Conservation (phyloP, 2,113 vertebrate genomes). For the Aegithalos caudatus region DNA sequence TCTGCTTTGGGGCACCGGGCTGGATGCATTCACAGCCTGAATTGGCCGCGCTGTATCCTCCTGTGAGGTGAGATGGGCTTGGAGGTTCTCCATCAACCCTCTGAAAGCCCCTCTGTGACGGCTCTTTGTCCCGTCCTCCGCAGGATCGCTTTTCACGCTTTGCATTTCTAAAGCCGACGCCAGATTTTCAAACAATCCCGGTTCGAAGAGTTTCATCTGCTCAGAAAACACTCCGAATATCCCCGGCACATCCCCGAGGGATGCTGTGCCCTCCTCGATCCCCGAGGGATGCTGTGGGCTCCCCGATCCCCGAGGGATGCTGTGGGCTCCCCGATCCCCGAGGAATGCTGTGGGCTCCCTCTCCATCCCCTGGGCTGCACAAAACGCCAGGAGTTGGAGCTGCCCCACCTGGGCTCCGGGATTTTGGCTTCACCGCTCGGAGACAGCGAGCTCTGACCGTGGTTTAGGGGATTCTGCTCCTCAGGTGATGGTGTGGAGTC, state of each 20-base stretch:
- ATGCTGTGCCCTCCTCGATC: neutral
- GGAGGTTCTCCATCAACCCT: neutral
- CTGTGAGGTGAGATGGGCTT: slow-evolving; percentile 37
- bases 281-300: no score
- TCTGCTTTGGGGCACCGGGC: neutral
- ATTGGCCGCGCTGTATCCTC: neutral
- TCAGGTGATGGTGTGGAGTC: fast-evolving
- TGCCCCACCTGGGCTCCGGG: neutral
- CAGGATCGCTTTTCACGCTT: slow-evolving; percentile 2
- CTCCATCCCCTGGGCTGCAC: neutral
- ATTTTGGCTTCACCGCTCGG: neutral
- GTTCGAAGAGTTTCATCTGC: neutral
- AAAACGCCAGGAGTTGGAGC: neutral
- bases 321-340: neutral
- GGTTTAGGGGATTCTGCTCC: neutral
- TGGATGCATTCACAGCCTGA: neutral
- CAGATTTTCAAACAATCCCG: neutral
- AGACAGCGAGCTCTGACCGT: neutral
- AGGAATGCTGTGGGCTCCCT: neutral
- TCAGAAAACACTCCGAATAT: neutral
- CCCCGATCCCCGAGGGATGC: neutral
- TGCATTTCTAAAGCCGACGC: slow-evolving; percentile 19
- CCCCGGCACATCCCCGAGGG: neutral
- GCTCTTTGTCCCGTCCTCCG: slow-evolving; percentile 26
- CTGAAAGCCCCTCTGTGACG: neutral